Conservation (phyloP, 2,113 vertebrate species). For the Pelvicachromis taeniatus region DNA sequence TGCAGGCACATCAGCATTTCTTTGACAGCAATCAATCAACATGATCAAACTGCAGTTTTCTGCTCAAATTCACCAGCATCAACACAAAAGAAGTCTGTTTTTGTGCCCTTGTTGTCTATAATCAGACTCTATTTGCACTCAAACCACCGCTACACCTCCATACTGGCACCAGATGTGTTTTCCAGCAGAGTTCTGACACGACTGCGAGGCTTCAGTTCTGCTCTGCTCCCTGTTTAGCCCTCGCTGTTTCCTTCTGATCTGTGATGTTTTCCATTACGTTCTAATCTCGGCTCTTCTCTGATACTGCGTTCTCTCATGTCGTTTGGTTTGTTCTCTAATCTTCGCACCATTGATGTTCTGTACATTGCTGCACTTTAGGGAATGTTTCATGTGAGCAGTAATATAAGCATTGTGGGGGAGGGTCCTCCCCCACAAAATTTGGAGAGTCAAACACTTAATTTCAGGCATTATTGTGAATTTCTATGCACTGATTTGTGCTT, state of each 20-base stretch:
- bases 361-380: neutral
- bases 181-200: neutral
- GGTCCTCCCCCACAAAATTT: neutral
- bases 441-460: neutral
- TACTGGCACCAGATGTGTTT: slow-evolving; percentile 40
- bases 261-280: neutral
- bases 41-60: neutral
- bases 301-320: neutral
- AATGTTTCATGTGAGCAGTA: neutral
- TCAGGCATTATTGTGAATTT: neutral
- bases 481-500: neutral
- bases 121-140: neutral
- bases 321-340: neutral
- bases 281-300: neutral
- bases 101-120: neutral
- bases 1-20: neutral
- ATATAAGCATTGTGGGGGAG: neutral
- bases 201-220: neutral
- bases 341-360: neutral
- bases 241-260: neutral
- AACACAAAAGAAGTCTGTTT: neutral
- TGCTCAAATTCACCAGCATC: neutral
- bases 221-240: slow-evolving; percentile 1
- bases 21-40: neutral
- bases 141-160: neutral